Evolutionary conservation across 2,113 vertebrate genomes (phyloP), one percentile per base, ranked within the genome.

Genomic region (Paraplagusia blochii): DNA sequence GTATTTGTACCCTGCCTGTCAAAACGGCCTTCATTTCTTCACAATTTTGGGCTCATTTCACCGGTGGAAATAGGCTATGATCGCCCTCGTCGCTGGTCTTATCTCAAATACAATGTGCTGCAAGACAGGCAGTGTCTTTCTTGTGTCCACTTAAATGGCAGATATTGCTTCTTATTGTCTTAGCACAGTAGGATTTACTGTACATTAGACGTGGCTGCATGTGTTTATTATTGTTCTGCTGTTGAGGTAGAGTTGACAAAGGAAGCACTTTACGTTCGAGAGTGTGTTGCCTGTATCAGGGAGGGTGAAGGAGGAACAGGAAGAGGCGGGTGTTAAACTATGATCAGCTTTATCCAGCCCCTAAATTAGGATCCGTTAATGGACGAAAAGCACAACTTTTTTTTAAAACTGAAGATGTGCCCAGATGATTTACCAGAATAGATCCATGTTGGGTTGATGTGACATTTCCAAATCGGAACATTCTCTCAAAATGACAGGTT

Each of bases 1-100:
- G 83, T 87, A 85, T 90, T 89, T 86, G 85, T 85, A 82, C 76
- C 76, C 73, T 62, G 85, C 76, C 89, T 90, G 87, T 90, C 87
- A 88, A 83, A 89, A 87, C 63, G 51, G 72, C 75, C 87, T 83
- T 85, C 74, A 85, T 83, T 79, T 74, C 83, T 71, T 75, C 74
- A 79, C 86, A 82, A 84, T 88, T 87, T 85, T 79, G 81, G 84
- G 77, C 86, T 87, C 85, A 86, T 91, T 89, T 89, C 84, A 74
- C 60, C 54, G 71, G 69, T 11, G 74, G 81, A 87, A 82, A 87
- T 81, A 79, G 77, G 69, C 77, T 72, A 82, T 81, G 87, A 88
- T 89, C 85, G 74, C 83, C 79, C 69, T 63, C 74, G 73, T 76
- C n/a, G n/a, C n/a, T n/a, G n/a, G 74, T 87, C 79, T 83, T 84